Evolutionary conservation across 2,113 vertebrate genomes (phyloP).

Genomic region (Accipiter cooperii): DNA sequence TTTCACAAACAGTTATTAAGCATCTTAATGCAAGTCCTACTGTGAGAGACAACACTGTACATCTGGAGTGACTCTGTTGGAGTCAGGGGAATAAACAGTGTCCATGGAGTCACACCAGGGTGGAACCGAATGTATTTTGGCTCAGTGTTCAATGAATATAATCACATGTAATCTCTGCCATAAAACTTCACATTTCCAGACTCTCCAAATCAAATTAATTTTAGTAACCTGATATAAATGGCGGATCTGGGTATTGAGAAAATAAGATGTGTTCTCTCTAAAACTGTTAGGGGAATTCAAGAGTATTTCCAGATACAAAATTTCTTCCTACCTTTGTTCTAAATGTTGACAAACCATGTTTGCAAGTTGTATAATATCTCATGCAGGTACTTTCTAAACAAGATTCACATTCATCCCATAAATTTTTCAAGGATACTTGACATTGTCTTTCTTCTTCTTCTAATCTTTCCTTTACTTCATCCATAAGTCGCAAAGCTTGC

Average conservation of each 20-base stretch:
- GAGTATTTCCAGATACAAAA: background rate
- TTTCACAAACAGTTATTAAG: background rate
- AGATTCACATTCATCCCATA: conserved; percentile 83
- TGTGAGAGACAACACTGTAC: background rate
- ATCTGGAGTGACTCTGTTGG: background rate
- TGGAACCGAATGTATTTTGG: background rate
- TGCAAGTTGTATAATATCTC: conserved; percentile 80
- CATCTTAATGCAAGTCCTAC: background rate
- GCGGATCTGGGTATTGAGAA: background rate
- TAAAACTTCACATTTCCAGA: background rate
- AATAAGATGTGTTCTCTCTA: background rate
- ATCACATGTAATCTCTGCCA: background rate
- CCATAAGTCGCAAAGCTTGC: conserved; percentile 80
- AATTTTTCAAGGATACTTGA: conserved; percentile 71
- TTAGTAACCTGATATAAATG: background rate
- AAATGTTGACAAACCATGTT: conserved; percentile 70
- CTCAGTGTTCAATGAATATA: background rate
- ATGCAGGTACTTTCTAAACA: conserved; percentile 85
- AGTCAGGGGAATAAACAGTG: background rate
- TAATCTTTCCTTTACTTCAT: conserved; percentile 84
- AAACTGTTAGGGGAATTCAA: background rate
- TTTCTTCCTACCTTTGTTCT: conserved; percentile 74
- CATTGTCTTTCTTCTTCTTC: conserved; percentile 83
- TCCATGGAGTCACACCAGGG: background rate
- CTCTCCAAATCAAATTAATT: background rate